phyloP scores from a whole-genome alignment of 1,140 invertebrate species.

The Drosophila pseudoananassae region DNA sequence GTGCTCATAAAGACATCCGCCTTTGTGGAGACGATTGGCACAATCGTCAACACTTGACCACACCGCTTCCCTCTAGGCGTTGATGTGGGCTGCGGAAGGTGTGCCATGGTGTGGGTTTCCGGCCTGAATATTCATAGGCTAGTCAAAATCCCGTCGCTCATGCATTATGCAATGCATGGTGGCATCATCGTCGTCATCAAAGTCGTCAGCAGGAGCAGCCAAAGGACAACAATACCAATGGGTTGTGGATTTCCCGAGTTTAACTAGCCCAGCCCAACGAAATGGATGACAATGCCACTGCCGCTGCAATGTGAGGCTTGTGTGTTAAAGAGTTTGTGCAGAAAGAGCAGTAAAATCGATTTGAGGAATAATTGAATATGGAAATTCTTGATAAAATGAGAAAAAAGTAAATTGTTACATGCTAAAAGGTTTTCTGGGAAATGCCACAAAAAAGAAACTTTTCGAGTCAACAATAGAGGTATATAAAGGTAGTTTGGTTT shows the following conservation, averaged over 20 bases:
- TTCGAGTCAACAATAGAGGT: not conserved
- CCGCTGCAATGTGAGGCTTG: slow-evolving; percentile 24
- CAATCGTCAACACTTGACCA: slow-evolving; percentile 66
- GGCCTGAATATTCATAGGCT: slow-evolving; percentile 67
- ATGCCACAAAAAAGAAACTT: not conserved
- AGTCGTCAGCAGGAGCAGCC: slow-evolving; percentile 12
- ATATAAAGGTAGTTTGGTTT: not conserved
- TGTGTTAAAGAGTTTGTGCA: slow-evolving; percentile 4
- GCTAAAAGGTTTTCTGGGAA: not conserved
- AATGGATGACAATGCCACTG: slow-evolving; percentile 2
- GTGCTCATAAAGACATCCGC: slow-evolving; percentile 54
- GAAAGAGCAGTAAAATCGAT: slow-evolving; percentile 30
- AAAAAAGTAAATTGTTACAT: not conserved
- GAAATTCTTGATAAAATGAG: not conserved
- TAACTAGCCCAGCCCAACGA: slow-evolving; percentile 25
- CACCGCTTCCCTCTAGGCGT: slow-evolving; percentile 25
- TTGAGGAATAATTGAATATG: slow-evolving; percentile 27
- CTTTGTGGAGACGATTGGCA: slow-evolving; percentile 58
- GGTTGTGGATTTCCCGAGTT: slow-evolving; percentile 26
- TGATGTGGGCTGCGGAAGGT: slow-evolving; percentile 6
- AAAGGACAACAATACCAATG: slow-evolving; percentile 48
- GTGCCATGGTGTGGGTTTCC: slow-evolving; percentile 24
- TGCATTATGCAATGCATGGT: slow-evolving; percentile 70
- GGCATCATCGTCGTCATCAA: slow-evolving; percentile 18
- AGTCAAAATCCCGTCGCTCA: slow-evolving; percentile 42